Conservation (phyloP, 2,888 invertebrate species). For the Tridacna gigas region DNA sequence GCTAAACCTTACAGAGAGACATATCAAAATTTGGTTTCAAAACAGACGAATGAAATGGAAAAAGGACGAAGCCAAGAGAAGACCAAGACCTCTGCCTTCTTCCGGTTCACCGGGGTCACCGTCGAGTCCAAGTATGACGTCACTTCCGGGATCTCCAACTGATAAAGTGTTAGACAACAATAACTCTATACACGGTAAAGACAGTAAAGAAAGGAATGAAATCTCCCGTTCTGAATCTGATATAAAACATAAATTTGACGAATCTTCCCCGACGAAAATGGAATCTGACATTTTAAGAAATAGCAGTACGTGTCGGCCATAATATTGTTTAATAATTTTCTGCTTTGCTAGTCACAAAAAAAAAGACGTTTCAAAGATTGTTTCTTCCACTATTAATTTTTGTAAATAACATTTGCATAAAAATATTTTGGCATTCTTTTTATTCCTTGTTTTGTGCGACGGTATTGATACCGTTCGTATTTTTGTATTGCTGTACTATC, state of each 20-base stretch:
- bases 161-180: slow-evolving; percentile 58
- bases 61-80: slow-evolving; percentile 83
- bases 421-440: neutral
- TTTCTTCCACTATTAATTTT: neutral
- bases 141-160: slow-evolving; percentile 60
- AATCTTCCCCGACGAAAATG: slow-evolving; percentile 6
- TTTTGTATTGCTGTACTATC: too few species aligned
- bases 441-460: neutral
- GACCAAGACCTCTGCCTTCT: slow-evolving; percentile 74
- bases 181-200: slow-evolving; percentile 50
- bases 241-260: slow-evolving; percentile 35
- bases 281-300: slow-evolving; percentile 20
- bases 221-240: slow-evolving; percentile 40
- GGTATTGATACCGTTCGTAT: too few species aligned
- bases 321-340: neutral
- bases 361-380: neutral
- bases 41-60: slow-evolving; percentile 84
- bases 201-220: slow-evolving; percentile 48
- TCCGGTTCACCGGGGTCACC: slow-evolving; percentile 67
- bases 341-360: slow-evolving; percentile 18
- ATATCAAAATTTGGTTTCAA: slow-evolving; percentile 89
- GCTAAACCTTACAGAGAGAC: slow-evolving; percentile 97
- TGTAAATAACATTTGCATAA: neutral
- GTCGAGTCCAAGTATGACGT: slow-evolving; percentile 58
- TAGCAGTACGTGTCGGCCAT: slow-evolving; percentile 8